These are phyloP conservation scores for Cotesia glomerata DNA, from an alignment of 1,140 invertebrate genomes.

Conservation along the genomic window DNA sequence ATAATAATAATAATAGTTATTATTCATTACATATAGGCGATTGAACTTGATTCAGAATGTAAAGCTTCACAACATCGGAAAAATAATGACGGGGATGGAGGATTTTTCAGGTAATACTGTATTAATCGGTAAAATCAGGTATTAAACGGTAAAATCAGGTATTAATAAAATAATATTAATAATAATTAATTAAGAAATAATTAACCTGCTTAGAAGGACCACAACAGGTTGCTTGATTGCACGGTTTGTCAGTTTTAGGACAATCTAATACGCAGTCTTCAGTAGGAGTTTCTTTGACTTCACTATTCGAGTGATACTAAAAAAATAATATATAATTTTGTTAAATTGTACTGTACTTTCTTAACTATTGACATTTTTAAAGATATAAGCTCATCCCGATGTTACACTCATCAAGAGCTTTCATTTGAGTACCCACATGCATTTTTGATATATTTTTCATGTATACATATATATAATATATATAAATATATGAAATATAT, in stretches of 20 bases:
- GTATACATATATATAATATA: no score
- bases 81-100: conserved; percentile 38
- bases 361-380: no score
- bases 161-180: neutral
- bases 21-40: conserved; percentile 2
- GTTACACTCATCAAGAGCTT: no score
- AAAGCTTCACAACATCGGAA: conserved; percentile 47
- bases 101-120: conserved; percentile 34
- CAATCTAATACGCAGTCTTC: conserved; percentile 85
- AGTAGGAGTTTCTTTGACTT: conserved; percentile 60
- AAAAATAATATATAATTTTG: no score
- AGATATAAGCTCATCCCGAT: no score
- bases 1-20: neutral
- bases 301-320: conserved; percentile 64
- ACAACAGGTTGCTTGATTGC: conserved; percentile 85
- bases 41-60: conserved; percentile 49
- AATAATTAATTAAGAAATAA: neutral
- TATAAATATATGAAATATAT: no score
- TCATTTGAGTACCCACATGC: no score
- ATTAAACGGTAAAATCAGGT: no score
- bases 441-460: no score
- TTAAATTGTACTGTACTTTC: no score
- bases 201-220: conserved; percentile 72
- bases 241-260: conserved; percentile 82
- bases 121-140: no score